Evolutionary conservation across 1,140 invertebrate species (phyloP).

Genomic region (Teleogryllus occipitalis): DNA sequence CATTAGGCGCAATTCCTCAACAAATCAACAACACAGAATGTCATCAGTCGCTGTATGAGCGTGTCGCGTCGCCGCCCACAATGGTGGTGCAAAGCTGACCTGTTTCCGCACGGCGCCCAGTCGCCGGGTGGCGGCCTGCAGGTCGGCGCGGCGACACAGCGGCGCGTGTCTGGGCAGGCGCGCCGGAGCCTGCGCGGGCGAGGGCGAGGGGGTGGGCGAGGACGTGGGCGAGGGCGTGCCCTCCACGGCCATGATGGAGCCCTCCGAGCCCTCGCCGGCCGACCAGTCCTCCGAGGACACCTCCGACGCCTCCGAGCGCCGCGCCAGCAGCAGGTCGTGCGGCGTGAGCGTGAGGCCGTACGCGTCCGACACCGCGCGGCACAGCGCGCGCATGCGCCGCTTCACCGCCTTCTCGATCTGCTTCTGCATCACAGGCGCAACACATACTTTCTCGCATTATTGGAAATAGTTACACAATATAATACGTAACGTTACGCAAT

Average conservation of each 20-base stretch:
- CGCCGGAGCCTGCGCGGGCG: not conserved
- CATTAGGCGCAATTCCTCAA: too few relatives aligned
- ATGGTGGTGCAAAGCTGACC: not conserved
- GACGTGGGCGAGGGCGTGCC: too few relatives aligned
- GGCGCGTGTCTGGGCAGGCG: not conserved
- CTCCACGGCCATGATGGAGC: not conserved
- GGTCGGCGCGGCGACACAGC: not conserved
- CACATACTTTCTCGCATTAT: too few relatives aligned
- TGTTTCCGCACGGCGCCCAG: not conserved
- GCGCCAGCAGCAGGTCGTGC: not conserved
- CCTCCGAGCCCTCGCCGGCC: not conserved
- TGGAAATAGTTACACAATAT: too few relatives aligned
- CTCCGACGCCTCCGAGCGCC: too few relatives aligned
- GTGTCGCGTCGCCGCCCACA: not conserved
- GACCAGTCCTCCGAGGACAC: not conserved
- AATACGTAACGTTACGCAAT: too few relatives aligned
- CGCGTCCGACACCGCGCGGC: not conserved
- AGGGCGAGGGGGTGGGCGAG: not conserved
- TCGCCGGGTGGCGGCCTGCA: not conserved
- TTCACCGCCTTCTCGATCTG: not conserved
- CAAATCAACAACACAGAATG: too few relatives aligned
- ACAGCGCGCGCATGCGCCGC: not conserved
- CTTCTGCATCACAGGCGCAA: not conserved
- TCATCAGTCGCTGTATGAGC: too few relatives aligned
- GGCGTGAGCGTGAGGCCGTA: not conserved